Conservation (phyloP, 2,888 invertebrate genomes). For the Drosophila differens region DNA sequence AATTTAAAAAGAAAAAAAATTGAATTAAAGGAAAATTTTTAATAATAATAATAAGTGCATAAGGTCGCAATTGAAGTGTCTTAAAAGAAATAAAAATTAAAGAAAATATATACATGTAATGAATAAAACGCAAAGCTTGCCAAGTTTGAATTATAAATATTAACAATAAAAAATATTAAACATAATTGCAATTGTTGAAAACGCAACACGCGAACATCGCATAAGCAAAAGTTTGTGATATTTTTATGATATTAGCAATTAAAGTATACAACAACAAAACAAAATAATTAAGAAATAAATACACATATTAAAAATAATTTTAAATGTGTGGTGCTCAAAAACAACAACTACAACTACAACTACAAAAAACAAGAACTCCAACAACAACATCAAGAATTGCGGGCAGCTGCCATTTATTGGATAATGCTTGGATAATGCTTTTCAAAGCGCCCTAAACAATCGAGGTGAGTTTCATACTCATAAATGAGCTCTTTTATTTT, state of each 20-base stretch:
- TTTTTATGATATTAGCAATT: slow-evolving; percentile 79
- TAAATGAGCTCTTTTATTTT: slow-evolving; percentile 7
- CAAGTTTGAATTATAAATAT: slow-evolving; percentile 45
- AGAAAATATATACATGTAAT: slow-evolving; percentile 21
- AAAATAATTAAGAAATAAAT: slow-evolving; percentile 22
- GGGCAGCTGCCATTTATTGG: slow-evolving; percentile 50
- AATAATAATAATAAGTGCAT: slow-evolving; percentile 57
- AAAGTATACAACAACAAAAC: slow-evolving; percentile 52
- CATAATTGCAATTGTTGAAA: slow-evolving; percentile 52
- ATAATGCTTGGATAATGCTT: slow-evolving; percentile 78
- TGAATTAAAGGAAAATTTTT: slow-evolving; percentile 33
- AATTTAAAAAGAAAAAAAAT: slow-evolving; percentile 17
- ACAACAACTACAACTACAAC: slow-evolving; percentile 22
- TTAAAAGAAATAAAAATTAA: slow-evolving; percentile 54
- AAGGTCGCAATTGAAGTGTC: slow-evolving; percentile 78
- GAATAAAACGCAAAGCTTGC: slow-evolving; percentile 62
- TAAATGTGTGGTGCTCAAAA: slow-evolving; percentile 59
- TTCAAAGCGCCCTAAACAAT: slow-evolving; percentile 47
- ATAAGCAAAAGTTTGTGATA: slow-evolving; percentile 76
- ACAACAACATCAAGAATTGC: slow-evolving; percentile 15
- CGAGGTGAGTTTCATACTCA: slow-evolving; percentile 55
- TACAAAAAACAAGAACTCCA: neutral
- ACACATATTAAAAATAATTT: slow-evolving; percentile 23
- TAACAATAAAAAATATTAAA: slow-evolving; percentile 45
- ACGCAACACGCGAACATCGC: slow-evolving; percentile 47